A percentile compares a stretch with the other conserved stretches of the same genome.
Evolutionary conservation across 1,140 invertebrate species (phyloP).

Genomic region (Charaxes varanes): DNA sequence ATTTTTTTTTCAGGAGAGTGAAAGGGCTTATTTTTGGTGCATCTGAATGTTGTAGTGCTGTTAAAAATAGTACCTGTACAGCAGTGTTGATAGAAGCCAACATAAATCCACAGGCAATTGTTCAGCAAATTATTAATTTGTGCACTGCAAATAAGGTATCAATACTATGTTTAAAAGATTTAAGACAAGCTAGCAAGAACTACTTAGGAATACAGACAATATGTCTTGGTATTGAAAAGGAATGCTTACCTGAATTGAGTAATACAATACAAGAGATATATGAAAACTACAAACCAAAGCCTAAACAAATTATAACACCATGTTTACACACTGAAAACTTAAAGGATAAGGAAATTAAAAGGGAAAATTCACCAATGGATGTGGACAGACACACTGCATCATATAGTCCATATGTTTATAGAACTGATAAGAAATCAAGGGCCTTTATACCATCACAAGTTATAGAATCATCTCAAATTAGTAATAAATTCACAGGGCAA

Average conservation of each 20-base stretch:
- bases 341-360: constrained; percentile 8
- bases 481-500: constrained; percentile 37
- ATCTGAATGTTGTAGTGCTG: constrained; percentile 28
- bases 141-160: constrained; percentile 31
- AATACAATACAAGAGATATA: constrained; percentile 29
- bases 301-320: background rate
- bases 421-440: constrained; percentile 45
- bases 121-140: constrained; percentile 41
- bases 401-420: constrained; percentile 38
- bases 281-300: constrained; percentile 15
- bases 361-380: constrained; percentile 11
- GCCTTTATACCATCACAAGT: constrained; percentile 37
- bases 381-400: too few relatives aligned
- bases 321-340: constrained; percentile 8
- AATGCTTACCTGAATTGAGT: constrained; percentile 26
- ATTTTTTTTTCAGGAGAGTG: constrained; percentile 43
- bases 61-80: constrained; percentile 30
- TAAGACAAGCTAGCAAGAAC: constrained; percentile 26
- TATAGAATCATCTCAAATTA: constrained; percentile 14
- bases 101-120: constrained; percentile 45
- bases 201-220: constrained; percentile 53
- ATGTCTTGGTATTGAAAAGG: constrained; percentile 39
- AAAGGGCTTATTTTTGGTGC: constrained; percentile 52
- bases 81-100: constrained; percentile 42
- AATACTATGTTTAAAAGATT: constrained; percentile 36